These are phyloP conservation scores for Mobula hypostoma DNA, from an alignment of 2,113 vertebrate genomes.

Conservation along the genomic window DNA sequence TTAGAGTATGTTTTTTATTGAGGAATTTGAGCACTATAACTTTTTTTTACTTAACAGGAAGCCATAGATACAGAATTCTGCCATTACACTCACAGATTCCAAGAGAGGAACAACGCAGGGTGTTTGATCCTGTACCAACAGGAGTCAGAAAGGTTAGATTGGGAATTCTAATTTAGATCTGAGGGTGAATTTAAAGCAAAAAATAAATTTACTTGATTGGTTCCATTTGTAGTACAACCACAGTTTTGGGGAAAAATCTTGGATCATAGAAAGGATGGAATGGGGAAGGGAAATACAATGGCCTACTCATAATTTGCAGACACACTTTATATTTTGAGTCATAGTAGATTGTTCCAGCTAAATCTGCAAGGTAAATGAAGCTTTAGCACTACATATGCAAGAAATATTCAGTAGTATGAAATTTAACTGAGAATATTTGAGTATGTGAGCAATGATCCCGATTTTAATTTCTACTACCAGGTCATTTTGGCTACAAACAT, in stretches of 20 bases:
- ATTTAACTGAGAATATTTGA: background rate
- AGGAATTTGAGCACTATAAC: background rate
- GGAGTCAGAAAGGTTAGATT: conserved; percentile 70
- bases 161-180: background rate
- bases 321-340: background rate
- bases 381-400: background rate
- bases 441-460: background rate
- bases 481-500: conserved; percentile 96
- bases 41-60: conserved; percentile 54
- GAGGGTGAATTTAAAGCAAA: background rate
- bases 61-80: conserved; percentile 70
- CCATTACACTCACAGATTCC: conserved; percentile 94
- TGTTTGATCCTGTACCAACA: conserved; percentile 78
- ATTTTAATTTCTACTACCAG: conserved; percentile 52
- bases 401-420: background rate
- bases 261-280: no score
- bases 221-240: background rate
- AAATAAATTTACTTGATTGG: background rate
- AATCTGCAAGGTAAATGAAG: background rate
- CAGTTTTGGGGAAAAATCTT: no score
- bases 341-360: no score
- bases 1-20: background rate
- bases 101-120: conserved; percentile 83
- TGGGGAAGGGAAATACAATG: background rate
- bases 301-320: no score